Conservation (phyloP, 2,797 vertebrate species). For the Leptodactylus fallax region DNA sequence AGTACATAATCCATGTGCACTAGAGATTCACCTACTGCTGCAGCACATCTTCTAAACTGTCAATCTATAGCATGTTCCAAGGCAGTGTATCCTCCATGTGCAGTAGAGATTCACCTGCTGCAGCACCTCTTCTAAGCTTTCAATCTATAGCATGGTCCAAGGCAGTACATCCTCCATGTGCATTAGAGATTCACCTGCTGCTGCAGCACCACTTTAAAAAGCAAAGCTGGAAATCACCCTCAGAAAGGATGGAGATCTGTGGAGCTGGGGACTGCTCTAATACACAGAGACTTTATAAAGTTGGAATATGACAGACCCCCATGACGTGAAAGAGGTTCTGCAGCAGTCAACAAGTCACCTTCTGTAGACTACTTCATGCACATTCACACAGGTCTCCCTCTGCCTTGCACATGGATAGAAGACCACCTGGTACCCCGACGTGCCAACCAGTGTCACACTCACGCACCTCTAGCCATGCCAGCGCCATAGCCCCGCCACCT, state of each 20-base stretch:
- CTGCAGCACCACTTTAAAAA: no score
- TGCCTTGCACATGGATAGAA: background rate
- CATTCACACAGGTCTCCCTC: background rate
- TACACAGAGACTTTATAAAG: slow-evolving; percentile 37
- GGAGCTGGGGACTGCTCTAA: background rate
- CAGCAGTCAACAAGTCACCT: slow-evolving; percentile 33
- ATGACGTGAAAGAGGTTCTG: slow-evolving; percentile 21
- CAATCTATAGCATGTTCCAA: no score
- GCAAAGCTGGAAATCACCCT: background rate
- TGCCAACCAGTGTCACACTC: background rate
- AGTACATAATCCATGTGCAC: no score
- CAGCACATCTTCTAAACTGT: background rate
- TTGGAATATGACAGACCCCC: background rate
- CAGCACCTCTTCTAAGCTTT: background rate
- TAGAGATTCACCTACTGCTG: slow-evolving; percentile 6
- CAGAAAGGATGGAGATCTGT: background rate
- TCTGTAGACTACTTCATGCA: background rate
- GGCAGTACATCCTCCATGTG: no score
- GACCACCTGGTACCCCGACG: background rate
- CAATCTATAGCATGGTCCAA: no score
- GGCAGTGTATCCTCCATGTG: no score
- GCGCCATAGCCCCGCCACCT: slow-evolving; percentile 16
- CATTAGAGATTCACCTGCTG: no score
- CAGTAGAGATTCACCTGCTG: background rate
- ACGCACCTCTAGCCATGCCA: background rate